Evolutionary conservation across 1,140 invertebrate species (phyloP).

Genomic region (Trypoxylus dichotomus): DNA sequence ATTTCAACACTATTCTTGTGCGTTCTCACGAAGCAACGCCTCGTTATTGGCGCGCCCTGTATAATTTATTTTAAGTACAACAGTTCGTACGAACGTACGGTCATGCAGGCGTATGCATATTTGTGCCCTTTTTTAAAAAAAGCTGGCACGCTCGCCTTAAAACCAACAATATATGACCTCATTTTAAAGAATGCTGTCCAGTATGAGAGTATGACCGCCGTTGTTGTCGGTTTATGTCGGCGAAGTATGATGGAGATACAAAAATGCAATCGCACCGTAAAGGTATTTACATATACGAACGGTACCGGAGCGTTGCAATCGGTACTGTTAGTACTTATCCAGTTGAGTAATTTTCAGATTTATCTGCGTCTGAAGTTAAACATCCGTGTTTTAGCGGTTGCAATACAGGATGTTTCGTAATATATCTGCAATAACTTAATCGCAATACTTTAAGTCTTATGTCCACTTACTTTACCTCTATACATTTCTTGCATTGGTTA

Average conservation of each 20-base stretch:
- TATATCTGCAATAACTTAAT: too few relatives aligned
- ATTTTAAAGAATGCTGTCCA: constrained; percentile 27
- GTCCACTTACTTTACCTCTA: too few relatives aligned
- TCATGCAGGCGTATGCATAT: neutral
- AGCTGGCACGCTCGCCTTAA: constrained; percentile 15
- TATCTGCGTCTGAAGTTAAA: neutral
- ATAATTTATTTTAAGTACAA: neutral
- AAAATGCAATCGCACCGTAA: constrained; percentile 9
- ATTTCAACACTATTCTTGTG: too few relatives aligned
- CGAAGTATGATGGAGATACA: constrained; percentile 8
- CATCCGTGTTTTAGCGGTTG: neutral
- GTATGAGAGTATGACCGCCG: constrained; percentile 15
- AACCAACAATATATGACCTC: constrained; percentile 31
- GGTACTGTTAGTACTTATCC: constrained; percentile 10
- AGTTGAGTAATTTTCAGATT: constrained; percentile 4
- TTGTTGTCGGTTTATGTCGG: neutral
- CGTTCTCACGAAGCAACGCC: too few relatives aligned
- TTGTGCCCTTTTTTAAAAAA: neutral
- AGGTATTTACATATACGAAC: constrained; percentile 24
- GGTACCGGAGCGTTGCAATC: neutral
- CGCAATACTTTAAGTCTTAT: too few relatives aligned
- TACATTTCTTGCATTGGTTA: too few relatives aligned
- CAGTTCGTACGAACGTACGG: neutral
- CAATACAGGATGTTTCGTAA: neutral
- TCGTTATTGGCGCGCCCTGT: too few relatives aligned